Evolutionary conservation across 2,113 vertebrate genomes (phyloP).

Genomic region (Apistogramma diplotaenia): DNA sequence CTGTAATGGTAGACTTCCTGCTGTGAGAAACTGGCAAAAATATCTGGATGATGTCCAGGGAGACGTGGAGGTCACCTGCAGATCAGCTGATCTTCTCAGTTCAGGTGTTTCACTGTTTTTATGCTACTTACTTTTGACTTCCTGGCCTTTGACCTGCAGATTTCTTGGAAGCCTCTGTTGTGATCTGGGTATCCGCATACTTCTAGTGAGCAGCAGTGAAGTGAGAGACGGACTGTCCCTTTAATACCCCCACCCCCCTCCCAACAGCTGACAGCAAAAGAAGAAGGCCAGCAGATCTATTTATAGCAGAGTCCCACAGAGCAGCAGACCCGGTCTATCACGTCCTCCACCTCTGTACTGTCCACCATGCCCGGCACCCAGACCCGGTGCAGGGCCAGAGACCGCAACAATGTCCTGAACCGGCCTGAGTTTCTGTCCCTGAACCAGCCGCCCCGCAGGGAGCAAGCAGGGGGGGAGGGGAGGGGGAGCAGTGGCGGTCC

Average conservation of each 20-base stretch:
- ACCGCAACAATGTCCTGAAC: conserved; percentile 86
- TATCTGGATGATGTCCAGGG: too few species aligned
- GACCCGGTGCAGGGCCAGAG: conserved; percentile 79
- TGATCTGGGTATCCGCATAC: not conserved
- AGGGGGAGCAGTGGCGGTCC: conserved; percentile 61
- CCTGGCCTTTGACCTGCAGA: not conserved
- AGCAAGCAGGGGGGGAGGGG: conserved; percentile 68
- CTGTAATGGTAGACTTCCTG: too few species aligned
- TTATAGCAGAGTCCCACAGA: conserved; percentile 36
- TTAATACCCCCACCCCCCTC: not conserved
- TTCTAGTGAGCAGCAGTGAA: not conserved
- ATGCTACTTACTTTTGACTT: not conserved
- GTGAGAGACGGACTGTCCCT: not conserved
- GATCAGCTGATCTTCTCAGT: not conserved
- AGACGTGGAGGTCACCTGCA: too few species aligned
- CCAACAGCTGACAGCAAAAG: conserved; percentile 48
- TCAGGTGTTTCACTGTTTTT: not conserved
- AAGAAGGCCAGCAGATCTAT: conserved; percentile 51
- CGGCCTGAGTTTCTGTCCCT: conserved; percentile 90
- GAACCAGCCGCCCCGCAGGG: conserved; percentile 80
- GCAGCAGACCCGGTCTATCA: conserved; percentile 18
- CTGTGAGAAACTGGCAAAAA: too few species aligned
- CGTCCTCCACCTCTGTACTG: not conserved
- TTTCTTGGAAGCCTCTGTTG: not conserved
- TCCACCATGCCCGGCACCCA: conserved; percentile 83